phyloP scores from a whole-genome alignment of 2,888 invertebrate genomes.

The Caenorhabditis macrosperma region DNA sequence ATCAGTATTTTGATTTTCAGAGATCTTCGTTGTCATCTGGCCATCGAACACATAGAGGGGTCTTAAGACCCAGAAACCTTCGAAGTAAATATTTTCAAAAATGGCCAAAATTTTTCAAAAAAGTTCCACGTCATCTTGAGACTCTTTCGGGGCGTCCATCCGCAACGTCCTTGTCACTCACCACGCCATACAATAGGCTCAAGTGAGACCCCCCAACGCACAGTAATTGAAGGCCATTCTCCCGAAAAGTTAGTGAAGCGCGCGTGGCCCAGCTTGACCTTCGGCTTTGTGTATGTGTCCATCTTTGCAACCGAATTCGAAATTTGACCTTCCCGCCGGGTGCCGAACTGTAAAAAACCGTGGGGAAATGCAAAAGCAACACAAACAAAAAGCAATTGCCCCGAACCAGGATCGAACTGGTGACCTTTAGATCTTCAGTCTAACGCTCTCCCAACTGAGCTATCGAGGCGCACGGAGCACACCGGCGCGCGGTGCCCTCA shows the following conservation, averaged over 20 bases:
- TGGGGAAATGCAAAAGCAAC: background rate
- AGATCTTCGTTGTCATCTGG: too few relatives aligned
- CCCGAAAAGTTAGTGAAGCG: constrained; percentile 59
- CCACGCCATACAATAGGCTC: constrained; percentile 48
- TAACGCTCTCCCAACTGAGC: constrained; percentile 80
- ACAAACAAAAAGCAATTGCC: constrained; percentile 63
- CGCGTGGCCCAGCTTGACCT: constrained; percentile 57
- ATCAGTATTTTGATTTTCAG: too few relatives aligned
- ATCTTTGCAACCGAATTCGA: constrained; percentile 35
- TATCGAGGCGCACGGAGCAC: constrained; percentile 34
- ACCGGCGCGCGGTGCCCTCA: background rate
- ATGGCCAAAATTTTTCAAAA: too few relatives aligned
- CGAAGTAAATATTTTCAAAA: too few relatives aligned
- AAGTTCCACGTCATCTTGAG: background rate
- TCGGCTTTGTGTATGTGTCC: constrained; percentile 54
- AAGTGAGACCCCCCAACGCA: constrained; percentile 2
- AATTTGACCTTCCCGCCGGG: constrained; percentile 24
- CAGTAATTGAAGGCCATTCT: constrained; percentile 55
- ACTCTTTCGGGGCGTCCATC: background rate
- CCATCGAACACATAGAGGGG: too few relatives aligned
- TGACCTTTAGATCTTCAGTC: constrained; percentile 80
- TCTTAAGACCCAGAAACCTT: too few relatives aligned
- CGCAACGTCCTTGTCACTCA: background rate
- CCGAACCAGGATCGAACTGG: constrained; percentile 80
- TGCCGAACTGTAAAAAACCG: background rate